Percentiles rank a stretch among this genome's conserved stretches.
Evolutionary conservation across 2,113 vertebrate genomes (phyloP).

Genomic region (Polypterus bichir): DNA sequence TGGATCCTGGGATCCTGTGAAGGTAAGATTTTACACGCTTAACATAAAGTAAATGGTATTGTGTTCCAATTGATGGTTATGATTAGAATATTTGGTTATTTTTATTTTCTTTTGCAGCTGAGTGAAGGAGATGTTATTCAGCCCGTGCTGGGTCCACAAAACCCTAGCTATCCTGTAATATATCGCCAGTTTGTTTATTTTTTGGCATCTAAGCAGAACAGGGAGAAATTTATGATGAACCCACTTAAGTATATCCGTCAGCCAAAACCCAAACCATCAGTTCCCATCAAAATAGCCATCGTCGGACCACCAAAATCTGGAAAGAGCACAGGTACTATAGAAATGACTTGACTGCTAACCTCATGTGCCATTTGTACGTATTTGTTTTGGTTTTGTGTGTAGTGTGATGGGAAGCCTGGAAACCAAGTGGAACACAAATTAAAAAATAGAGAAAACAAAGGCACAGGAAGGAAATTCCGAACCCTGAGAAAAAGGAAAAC

Average conservation of each 20-base stretch:
- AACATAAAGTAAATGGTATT: not conserved
- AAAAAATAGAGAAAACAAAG: too few relatives aligned
- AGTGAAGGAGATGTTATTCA: constrained; percentile 68
- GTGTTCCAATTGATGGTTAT: not conserved
- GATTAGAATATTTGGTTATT: not conserved
- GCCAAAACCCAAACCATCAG: constrained; percentile 50
- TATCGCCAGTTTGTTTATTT: constrained; percentile 82
- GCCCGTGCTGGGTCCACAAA: constrained; percentile 45
- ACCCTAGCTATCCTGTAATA: constrained; percentile 53
- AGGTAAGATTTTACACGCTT: constrained; percentile 43
- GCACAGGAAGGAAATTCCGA: too few relatives aligned
- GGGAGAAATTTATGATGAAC: constrained; percentile 68
- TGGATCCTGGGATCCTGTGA: constrained; percentile 74
- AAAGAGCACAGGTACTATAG: constrained; percentile 71
- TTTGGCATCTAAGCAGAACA: constrained; percentile 71
- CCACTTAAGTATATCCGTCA: constrained; percentile 82
- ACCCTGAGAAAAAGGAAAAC: too few relatives aligned
- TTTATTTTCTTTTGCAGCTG: constrained; percentile 43
- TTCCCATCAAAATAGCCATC: constrained; percentile 69
- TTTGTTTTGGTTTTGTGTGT: not conserved
- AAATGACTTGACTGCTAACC: not conserved
- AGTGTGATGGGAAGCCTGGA: too few relatives aligned
- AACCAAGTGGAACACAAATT: too few relatives aligned
- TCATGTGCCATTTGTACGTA: not conserved
- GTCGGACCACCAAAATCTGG: constrained; percentile 85